A percentile compares a stretch with the other conserved stretches of the same genome.
phyloP scores from a whole-genome alignment of 2,113 vertebrate genomes.

The Chrysochloris asiatica region DNA sequence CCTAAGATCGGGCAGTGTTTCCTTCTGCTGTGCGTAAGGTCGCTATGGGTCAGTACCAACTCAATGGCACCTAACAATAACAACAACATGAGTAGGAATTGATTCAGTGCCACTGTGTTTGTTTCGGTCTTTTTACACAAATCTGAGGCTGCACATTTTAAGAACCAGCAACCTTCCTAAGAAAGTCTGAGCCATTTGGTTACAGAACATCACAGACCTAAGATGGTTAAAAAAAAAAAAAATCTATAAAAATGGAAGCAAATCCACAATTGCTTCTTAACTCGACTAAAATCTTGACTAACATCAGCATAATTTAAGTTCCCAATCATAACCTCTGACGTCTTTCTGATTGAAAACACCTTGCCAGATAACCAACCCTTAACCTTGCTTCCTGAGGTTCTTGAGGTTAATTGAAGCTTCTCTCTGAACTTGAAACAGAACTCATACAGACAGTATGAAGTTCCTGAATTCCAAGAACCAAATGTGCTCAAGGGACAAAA shows the following conservation, averaged over 20 bases:
- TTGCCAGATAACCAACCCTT: not conserved
- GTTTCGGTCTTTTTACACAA: too few relatives aligned
- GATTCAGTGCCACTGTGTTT: too few relatives aligned
- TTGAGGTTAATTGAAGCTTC: not conserved
- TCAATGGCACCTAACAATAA: too few relatives aligned
- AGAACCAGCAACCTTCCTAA: not conserved
- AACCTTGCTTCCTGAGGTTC: not conserved
- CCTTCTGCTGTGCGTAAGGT: too few relatives aligned
- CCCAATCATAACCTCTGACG: not conserved
- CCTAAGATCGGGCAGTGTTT: too few relatives aligned
- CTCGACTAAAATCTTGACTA: not conserved
- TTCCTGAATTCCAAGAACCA: not conserved
- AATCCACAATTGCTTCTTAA: not conserved
- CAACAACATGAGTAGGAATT: too few relatives aligned
- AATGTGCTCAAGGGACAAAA: not conserved
- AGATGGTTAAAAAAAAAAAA: not conserved
- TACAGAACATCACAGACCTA: constrained; percentile 22
- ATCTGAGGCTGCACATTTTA: not conserved
- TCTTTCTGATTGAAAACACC: not conserved
- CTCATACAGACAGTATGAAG: not conserved
- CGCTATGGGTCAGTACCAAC: too few relatives aligned
- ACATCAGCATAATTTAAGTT: not conserved
- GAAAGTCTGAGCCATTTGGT: not conserved
- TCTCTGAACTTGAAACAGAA: not conserved
- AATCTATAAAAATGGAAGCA: not conserved